These are phyloP conservation scores for Melanaphis sacchari DNA, from an alignment of 1,140 invertebrate species.

Conservation along the genomic window DNA sequence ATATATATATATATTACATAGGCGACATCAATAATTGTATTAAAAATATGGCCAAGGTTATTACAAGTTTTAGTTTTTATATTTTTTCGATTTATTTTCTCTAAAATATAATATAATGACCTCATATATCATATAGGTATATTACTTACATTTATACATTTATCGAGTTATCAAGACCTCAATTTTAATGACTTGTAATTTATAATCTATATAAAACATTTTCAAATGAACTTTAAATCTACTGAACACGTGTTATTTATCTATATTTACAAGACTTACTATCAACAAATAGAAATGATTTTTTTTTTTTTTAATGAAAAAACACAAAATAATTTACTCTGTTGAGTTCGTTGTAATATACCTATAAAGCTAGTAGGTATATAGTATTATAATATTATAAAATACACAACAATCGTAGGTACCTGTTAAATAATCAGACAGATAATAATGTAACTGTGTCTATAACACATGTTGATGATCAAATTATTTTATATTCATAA, in stretches of 20 bases:
- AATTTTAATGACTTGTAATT: slow-evolving; percentile 15
- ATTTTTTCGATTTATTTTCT: background rate
- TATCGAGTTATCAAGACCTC: slow-evolving; percentile 32
- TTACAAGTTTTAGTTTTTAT: background rate
- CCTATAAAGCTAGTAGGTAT: background rate
- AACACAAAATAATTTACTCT: background rate
- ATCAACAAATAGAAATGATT: background rate
- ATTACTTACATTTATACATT: background rate
- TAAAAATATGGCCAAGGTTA: slow-evolving; percentile 32
- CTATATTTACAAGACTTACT: background rate
- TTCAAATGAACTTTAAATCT: background rate
- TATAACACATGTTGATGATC: background rate
- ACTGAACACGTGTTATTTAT: background rate
- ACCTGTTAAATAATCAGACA: background rate
- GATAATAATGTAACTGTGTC: background rate
- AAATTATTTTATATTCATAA: background rate
- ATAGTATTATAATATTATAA: background rate
- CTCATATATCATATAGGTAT: background rate
- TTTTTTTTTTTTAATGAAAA: background rate
- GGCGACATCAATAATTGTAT: background rate
- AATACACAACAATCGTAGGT: background rate
- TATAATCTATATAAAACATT: background rate
- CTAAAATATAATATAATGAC: background rate
- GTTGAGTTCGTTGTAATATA: background rate
- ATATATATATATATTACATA: background rate